phyloP scores from a whole-genome alignment of 2,797 vertebrate species.

The Cyprinella venusta region DNA sequence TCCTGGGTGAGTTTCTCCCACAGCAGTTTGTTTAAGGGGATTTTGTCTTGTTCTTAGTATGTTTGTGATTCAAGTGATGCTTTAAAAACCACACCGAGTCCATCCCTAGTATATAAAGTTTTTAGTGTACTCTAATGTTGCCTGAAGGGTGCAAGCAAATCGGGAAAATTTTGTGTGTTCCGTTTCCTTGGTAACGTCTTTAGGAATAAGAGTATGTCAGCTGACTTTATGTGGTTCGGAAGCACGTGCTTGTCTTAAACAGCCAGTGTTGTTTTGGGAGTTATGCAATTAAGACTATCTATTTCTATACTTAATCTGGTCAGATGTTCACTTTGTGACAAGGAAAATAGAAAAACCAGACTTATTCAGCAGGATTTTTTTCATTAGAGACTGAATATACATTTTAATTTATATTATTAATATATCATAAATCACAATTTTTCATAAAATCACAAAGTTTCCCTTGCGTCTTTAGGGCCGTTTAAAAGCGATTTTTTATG shows the following conservation, averaged over 20 bases:
- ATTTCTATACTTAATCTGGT: background rate
- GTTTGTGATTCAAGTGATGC: background rate
- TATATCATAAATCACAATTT: background rate
- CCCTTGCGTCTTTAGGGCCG: background rate
- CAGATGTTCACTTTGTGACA: background rate
- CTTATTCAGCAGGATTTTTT: too few species aligned
- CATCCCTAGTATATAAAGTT: background rate
- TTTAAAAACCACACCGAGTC: background rate
- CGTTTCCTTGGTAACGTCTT: background rate
- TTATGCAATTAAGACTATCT: background rate
- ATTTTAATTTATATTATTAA: background rate
- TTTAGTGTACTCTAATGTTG: background rate
- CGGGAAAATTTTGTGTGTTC: background rate
- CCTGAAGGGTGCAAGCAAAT: background rate
- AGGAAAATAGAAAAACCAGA: background rate
- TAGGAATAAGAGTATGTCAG: background rate
- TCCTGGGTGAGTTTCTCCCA: slow-evolving; percentile 86
- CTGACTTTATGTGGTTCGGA: background rate
- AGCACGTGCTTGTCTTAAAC: background rate
- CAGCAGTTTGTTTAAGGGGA: background rate
- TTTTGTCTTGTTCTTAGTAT: background rate
- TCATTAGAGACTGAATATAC: background rate
- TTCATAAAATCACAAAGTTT: background rate
- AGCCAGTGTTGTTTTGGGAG: background rate
- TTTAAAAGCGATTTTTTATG: background rate